Conservation (phyloP, 1,140 invertebrate genomes). For the Probaryconus sp. region DNA sequence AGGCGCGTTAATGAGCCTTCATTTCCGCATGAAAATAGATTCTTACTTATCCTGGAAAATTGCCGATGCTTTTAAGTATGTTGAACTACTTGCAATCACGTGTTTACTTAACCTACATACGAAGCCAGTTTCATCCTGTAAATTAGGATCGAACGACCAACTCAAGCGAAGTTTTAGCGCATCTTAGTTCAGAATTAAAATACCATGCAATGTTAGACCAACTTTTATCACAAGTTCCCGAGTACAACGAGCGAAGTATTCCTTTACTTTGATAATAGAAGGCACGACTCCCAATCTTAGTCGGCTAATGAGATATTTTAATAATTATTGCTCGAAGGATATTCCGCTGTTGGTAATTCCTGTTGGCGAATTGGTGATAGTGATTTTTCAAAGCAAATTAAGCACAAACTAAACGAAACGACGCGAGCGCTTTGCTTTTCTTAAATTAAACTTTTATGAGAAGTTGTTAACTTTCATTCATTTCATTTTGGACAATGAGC, state of each 20-base stretch:
- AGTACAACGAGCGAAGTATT: conserved; percentile 26
- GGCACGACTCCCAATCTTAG: conserved; percentile 24
- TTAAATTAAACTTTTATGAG: no score
- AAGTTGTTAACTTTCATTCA: no score
- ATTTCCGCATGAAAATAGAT: conserved; percentile 12
- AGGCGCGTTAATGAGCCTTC: no score
- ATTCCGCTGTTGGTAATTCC: no score
- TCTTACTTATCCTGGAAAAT: not conserved
- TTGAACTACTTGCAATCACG: conserved; percentile 26
- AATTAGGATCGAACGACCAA: conserved; percentile 42
- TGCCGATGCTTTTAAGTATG: conserved; percentile 25
- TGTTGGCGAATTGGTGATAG: no score
- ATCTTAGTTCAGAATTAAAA: conserved; percentile 45
- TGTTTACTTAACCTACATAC: conserved; percentile 49
- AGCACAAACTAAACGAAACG: no score
- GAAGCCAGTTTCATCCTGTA: conserved; percentile 28
- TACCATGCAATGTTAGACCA: conserved; percentile 14
- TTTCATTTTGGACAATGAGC: no score
- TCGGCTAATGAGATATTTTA: conserved; percentile 39
- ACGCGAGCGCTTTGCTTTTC: no score
- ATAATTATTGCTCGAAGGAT: conserved; percentile 32
- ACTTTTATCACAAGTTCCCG: conserved; percentile 44
- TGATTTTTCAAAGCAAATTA: no score
- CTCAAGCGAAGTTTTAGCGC: conserved; percentile 29
- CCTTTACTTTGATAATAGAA: no score